These are phyloP conservation scores for Chironex yamaguchii DNA, from an alignment of 30 jellyfish, hydroid and myxozoan genomes.

Conservation along the genomic window DNA sequence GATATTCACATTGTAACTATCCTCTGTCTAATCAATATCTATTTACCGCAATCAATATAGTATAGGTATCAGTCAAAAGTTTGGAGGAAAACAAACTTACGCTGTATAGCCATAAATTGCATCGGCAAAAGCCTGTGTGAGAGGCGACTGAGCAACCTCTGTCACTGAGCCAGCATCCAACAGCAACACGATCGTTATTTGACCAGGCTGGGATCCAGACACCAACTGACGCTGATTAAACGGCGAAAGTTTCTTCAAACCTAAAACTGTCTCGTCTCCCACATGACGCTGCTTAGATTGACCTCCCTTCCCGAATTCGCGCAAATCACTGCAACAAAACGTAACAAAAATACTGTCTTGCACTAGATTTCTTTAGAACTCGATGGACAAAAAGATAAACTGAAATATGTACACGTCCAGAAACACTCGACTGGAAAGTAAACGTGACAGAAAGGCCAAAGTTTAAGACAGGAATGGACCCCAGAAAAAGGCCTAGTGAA, in stretches of 20 bases:
- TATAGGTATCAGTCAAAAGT: no score
- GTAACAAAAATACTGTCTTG: no score
- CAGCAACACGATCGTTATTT: slow-evolving; percentile 76
- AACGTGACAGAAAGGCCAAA: no score
- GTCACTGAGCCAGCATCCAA: slow-evolving; percentile 57
- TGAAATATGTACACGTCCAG: no score
- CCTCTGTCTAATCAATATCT: no score
- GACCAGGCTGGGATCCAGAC: slow-evolving; percentile 75
- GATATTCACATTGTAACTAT: no score
- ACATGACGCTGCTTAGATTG: slow-evolving; percentile 12
- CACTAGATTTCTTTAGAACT: no score
- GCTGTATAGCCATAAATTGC: slow-evolving; percentile 66
- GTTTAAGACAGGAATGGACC: no score
- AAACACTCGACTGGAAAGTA: no score
- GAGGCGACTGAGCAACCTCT: slow-evolving; percentile 78
- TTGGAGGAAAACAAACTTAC: slow-evolving; percentile 42
- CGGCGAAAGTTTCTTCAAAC: slow-evolving; percentile 69
- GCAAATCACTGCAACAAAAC: slow-evolving; percentile 17
- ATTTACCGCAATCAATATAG: no score
- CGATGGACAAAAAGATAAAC: no score
- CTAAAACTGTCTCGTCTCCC: slow-evolving; percentile 71
- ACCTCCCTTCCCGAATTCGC: slow-evolving; percentile 22
- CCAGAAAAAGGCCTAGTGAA: background rate
- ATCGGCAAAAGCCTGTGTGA: slow-evolving; percentile 90
- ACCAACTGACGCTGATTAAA: slow-evolving; percentile 44